Base-by-base conservation (phyloP, 2,888 invertebrate genomes). In the Cyclophora albipunctata region DNA sequence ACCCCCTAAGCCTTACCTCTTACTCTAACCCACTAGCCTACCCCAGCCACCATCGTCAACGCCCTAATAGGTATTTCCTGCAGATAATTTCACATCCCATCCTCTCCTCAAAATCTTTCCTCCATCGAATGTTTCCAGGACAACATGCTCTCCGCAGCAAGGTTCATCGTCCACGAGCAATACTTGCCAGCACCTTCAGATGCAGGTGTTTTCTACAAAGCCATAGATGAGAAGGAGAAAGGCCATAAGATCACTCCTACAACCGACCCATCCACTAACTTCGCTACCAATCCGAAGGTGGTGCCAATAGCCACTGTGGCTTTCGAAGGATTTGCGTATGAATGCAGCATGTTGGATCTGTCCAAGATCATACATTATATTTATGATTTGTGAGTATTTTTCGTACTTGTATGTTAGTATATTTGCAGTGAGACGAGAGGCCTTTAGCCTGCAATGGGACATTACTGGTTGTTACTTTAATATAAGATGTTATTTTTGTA, bases 341-440 rank as follows among this genome's bases (percentile, higher is more conserved):
- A 79, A 41, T 88, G 88, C 50, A 72, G 75, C 0, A 53, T 87
- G 43, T 52, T 61, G 34, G 84, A 88, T 47, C 64, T 87, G 0
- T 71, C 71, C 0, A 74, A 70, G 54, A 87, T 88, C n/a, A 75
- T 84, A 3, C 87, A 88, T 67, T 88, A 86, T 50, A 86, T 88
- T 51, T 88, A 71, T 64, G 87, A 88, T 57, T 63, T 88, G 87
- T 88, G 33, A 77, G 84, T 76, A 45, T 4, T 37, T 7, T n/a
- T 34, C 3, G 2, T 7, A 46, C 33, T 5, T 34, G 33, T 34
- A 47, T 46, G 45, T 46, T 4, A 20, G 20, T 20, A 20, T 20
- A 20, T 20, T 20, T 20, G 20, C 20, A 20, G 20, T 20, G 20
- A 20, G 20, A 20, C 20, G 20, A 20, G 20, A 20, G 20, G 20